Base-by-base conservation (phyloP, 1,140 invertebrate species). In the Palaemon carinicauda region DNA sequence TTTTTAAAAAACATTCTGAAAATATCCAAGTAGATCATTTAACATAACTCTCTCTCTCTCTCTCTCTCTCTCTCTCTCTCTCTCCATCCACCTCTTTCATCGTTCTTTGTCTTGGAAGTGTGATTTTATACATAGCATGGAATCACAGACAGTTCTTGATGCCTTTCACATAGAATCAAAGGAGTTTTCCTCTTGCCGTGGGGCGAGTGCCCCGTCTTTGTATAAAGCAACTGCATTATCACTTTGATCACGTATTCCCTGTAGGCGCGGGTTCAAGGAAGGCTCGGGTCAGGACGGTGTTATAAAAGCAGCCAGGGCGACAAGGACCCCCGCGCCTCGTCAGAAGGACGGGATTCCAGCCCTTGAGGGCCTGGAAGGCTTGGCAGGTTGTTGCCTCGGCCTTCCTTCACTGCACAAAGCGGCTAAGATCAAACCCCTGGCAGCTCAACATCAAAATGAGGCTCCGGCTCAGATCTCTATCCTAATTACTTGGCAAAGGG, bases 181-280 rank as follows among this genome's bases (percentile, higher is more conserved):
- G 41, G 41, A 41, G 41, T 29, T 29, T 19, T 5, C 33, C 24
- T 24, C 53, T 33, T 15, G 50, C 52, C 52, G 51, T 53, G 53
- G 80, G 80, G 31, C 54, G 7, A 52, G 60, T 14, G 65, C 50
- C 27, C 31, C 80, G 65, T 74, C 80, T 82, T 82, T 82, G 80
- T 82, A 73, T 53, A 82, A 74, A 82, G 80, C 69, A 74, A 82
- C 65, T 73, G 69, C 50, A 73, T 82, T 74, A 82, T 52, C 80
- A 82, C 80, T 82, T 82, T 82, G 80, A 82, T 82, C 80, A 74
- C 15, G 80, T 73, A 82, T 82, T 82, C 80, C 80, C 69, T 82
- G 80, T 82, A 52, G 80, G 69, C 50, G 80, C 65, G 51, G 71
- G 65, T 53, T 74, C 65, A 27, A 74, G 80, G 80, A 51, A 31